Base-by-base conservation (phyloP, 2,797 vertebrate genomes). In the Remorina albescens region DNA sequence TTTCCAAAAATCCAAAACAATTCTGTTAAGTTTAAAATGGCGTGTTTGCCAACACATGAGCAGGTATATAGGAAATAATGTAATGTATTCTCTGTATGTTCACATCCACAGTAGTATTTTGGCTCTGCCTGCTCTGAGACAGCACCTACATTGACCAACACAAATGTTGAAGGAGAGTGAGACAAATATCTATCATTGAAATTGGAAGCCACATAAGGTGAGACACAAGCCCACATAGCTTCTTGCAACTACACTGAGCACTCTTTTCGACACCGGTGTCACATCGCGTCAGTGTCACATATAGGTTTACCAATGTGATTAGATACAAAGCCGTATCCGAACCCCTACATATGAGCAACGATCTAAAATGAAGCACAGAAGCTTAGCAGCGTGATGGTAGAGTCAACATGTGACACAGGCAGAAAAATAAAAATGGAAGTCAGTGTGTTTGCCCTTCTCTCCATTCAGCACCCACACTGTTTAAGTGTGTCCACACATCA, bases 401-500 rank as follows among this genome's bases (percentile, higher is more conserved):
- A 50, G 30, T 23, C 1, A 51, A 69, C 37, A 72, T 75, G 73
- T 76, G 51, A 55, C 63, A 62, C 36, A 62, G 41, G 60, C 62
- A 53, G 55, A 9, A 12, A 53, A 34, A 74, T 41, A 34, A 60
- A 83, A 81, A 77, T 53, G 61, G 5, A 58, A 53, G 4, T 41
- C 55, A 7, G 67, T 41, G 8, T 15, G 26, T 60, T 25, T 41
- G 62, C 34, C 41, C 56, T 16, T 42, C 56, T 55, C 67, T 57
- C 59, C 44, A 4, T 44, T 2, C 72, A 47, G 59, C 67, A 61
- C 37, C 57, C 71, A 34, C 62, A 19, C 36, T 42, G 64, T 60
- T 68, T 42, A 23, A 44, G 44, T 44, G 53, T 60, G 28, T 71
- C 67, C 71, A 67, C 76, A 74, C 76, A 23, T 59, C 28, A 55